A percentile compares a stretch with the other conserved stretches of the same genome.
Evolutionary conservation across 2,797 vertebrate genomes (phyloP).

Genomic region (Hirundo rustica): DNA sequence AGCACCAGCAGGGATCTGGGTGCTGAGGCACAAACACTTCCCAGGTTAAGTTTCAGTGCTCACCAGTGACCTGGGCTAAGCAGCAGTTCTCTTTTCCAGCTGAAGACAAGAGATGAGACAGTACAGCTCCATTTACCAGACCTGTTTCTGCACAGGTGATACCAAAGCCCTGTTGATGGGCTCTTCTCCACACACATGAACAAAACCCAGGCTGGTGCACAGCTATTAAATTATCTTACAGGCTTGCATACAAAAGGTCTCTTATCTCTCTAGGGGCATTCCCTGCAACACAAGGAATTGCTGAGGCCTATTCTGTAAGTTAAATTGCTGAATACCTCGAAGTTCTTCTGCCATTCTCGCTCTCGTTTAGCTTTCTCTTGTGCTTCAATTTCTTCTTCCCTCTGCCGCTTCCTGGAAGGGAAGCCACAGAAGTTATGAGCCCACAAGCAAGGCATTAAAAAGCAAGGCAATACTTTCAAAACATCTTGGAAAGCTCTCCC

Average conservation of each 20-base stretch:
- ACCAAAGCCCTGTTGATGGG: background rate
- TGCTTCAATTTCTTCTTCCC: slow-evolving; percentile 96
- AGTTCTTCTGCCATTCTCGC: slow-evolving; percentile 98
- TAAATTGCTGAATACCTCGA: slow-evolving; percentile 83
- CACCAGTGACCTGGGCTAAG: background rate
- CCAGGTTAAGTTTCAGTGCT: background rate
- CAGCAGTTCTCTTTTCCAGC: background rate
- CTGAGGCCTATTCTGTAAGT: background rate
- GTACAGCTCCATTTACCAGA: background rate
- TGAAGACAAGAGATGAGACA: background rate
- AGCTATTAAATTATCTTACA: background rate
- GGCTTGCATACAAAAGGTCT: background rate
- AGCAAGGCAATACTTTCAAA: background rate
- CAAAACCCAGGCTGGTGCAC: background rate
- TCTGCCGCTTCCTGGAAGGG: slow-evolving; percentile 89
- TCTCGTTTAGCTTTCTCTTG: slow-evolving; percentile 95
- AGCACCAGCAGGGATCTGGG: background rate
- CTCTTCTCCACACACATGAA: background rate
- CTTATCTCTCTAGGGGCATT: background rate
- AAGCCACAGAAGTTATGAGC: slow-evolving; percentile 15
- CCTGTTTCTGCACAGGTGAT: background rate
- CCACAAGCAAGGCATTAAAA: background rate
- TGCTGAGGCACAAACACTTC: background rate
- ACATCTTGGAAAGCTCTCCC: background rate
- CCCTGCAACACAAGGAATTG: background rate